Evolutionary conservation across 2,888 invertebrate genomes (phyloP), one percentile per base, ranked within the genome.

Genomic region (Archips crataeganus): DNA sequence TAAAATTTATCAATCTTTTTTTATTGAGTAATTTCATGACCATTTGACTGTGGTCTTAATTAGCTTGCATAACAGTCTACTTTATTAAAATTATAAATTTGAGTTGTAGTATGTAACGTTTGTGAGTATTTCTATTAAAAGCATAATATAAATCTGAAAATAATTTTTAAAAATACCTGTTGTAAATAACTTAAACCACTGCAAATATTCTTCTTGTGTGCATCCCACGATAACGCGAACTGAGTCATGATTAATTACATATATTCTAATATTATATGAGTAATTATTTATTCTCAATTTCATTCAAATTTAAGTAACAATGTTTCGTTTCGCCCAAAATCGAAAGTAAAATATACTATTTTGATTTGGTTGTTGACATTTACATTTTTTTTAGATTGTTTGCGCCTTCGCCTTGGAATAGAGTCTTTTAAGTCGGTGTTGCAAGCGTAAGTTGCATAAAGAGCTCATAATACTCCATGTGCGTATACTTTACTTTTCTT

Each of bases 181-280:
- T 57, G 78, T 74, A 75, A 62, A 68, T 67, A 47, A 71, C 76
- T 72, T 68, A 75, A 70, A 15, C 76, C 66, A 63, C 42, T 65
- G 51, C 77, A 79, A 34, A 79, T 75, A 57, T 79, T 78, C 13
- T 62, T 76, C 32, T 75, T 75, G 65, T 79, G 76, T 34, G 70
- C 76, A 15, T 79, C 77, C 79, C 79, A 79, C 54, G 77, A 64
- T 57, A 79, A 67, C 42, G 75, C 75, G 34, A 77, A 78, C 49
- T 76, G 77, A 4, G 79, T 70, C 77, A 77, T 72, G 11, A 64
- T 47, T 11, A 54, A 47, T 71, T 32, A 70, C 69, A 23, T 73
- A 75, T 47, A 47, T 74, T 32, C 32, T 54, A 11, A 57, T 11
- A 57, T 11, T 32, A 11, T 45, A 45, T 11, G 2, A 11, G 45